Conservation (phyloP, 1,140 invertebrate genomes). For the Solenopsis fugax region DNA sequence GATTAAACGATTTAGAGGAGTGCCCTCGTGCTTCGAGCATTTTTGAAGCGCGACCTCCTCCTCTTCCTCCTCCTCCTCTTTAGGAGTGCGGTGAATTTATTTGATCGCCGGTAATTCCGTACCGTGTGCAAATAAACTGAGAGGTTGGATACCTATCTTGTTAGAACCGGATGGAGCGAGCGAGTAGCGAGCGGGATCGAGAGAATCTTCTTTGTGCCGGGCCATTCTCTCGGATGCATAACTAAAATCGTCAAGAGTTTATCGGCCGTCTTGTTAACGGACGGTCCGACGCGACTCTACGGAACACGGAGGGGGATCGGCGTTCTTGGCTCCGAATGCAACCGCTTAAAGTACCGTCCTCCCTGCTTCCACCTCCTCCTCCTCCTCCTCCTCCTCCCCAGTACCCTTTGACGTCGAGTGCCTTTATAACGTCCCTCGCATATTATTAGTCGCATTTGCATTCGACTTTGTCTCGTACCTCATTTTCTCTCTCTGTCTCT, state of each 20-base stretch:
- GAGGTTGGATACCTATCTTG: conserved; percentile 55
- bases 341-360: conserved; percentile 40
- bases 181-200: conserved; percentile 24
- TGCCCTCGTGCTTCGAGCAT: neutral
- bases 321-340: conserved; percentile 64
- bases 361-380: neutral
- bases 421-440: conserved; percentile 67
- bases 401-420: conserved; percentile 63
- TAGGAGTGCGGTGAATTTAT: conserved; percentile 6
- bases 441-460: conserved; percentile 69
- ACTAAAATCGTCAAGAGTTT: conserved; percentile 69
- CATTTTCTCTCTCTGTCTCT: neutral
- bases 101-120: conserved; percentile 52
- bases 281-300: conserved; percentile 31
- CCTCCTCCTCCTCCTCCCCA: neutral
- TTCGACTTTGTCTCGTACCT: conserved; percentile 66
- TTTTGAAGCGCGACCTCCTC: neutral
- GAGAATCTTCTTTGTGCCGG: conserved; percentile 72
- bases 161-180: conserved; percentile 46
- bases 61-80: neutral
- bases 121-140: conserved; percentile 56
- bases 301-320: neutral
- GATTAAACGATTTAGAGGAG: neutral
- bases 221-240: conserved; percentile 60
- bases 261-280: conserved; percentile 73